Conservation (phyloP, 2,113 vertebrate species). For the Pituophis catenifer region DNA sequence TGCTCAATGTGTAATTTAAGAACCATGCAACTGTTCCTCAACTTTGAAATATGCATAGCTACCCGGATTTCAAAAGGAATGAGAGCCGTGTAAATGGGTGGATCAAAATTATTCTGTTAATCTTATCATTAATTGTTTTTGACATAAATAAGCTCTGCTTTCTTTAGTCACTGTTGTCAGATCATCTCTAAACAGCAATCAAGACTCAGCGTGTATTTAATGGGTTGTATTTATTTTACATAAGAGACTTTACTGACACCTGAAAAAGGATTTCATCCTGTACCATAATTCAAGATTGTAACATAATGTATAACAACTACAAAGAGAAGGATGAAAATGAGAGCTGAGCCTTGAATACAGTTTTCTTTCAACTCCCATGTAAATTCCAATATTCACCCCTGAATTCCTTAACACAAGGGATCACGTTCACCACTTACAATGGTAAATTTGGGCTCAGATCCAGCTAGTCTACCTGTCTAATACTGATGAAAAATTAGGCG, state of each 20-base stretch:
- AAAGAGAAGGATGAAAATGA: constrained; percentile 73
- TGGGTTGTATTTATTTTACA: constrained; percentile 78
- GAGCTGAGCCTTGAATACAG: constrained; percentile 61
- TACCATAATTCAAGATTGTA: constrained; percentile 67
- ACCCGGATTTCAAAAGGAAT: constrained; percentile 14
- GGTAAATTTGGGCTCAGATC: constrained; percentile 80
- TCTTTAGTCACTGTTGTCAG: constrained; percentile 50
- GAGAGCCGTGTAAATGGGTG: constrained; percentile 21
- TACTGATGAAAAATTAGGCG: constrained; percentile 80
- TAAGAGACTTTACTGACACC: constrained; percentile 74
- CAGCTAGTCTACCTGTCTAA: constrained; percentile 83
- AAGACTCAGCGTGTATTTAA: constrained; percentile 75
- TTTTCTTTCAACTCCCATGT: constrained; percentile 78
- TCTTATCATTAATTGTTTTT: constrained; percentile 16
- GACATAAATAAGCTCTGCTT: constrained; percentile 5
- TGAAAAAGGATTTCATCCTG: constrained; percentile 64
- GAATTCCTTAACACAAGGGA: constrained; percentile 78
- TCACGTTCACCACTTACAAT: constrained; percentile 82
- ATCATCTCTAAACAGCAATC: constrained; percentile 64
- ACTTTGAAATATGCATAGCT: not conserved
- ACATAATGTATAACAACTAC: constrained; percentile 65
- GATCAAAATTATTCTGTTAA: constrained; percentile 35
- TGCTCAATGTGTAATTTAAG: not conserved
- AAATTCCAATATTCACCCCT: constrained; percentile 75
- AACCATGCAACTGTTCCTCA: not conserved